phyloP scores from a whole-genome alignment of 2,888 invertebrate species.

The Erynnis tages region DNA sequence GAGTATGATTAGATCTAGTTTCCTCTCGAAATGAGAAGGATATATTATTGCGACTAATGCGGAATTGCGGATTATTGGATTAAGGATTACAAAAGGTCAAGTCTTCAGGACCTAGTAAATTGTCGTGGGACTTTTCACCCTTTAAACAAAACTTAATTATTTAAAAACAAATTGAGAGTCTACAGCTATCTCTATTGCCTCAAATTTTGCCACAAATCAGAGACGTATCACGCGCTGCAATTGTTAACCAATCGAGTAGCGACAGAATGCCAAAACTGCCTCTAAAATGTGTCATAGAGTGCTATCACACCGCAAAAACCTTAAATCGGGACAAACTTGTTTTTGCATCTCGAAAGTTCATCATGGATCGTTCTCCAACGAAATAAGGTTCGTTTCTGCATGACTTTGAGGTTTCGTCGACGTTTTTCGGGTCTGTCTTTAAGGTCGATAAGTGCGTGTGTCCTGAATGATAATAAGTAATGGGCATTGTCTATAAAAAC shows the following conservation, averaged over 20 bases:
- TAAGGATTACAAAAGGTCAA: too few relatives aligned
- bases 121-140: too few relatives aligned
- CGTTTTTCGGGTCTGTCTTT: constrained; percentile 37
- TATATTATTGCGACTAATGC: too few relatives aligned
- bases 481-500: constrained; percentile 73
- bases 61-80: too few relatives aligned
- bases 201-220: constrained; percentile 14
- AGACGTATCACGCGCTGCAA: constrained; percentile 29
- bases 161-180: not conserved
- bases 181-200: too few relatives aligned
- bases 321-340: constrained; percentile 5
- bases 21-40: too few relatives aligned
- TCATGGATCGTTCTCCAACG: not conserved
- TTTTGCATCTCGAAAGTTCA: not conserved
- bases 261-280: constrained; percentile 30
- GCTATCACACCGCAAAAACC: constrained; percentile 22
- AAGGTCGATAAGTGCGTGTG: constrained; percentile 62
- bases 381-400: constrained; percentile 1
- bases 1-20: too few relatives aligned
- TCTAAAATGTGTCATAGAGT: constrained; percentile 23
- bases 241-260: constrained; percentile 33
- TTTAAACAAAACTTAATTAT: too few relatives aligned
- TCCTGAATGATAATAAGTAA: constrained; percentile 57
- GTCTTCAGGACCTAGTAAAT: too few relatives aligned
- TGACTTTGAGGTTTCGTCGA: constrained; percentile 13